Evolutionary conservation across 2,888 invertebrate species (phyloP), one percentile per base, ranked within the genome.

Genomic region (Philonicus albiceps): DNA sequence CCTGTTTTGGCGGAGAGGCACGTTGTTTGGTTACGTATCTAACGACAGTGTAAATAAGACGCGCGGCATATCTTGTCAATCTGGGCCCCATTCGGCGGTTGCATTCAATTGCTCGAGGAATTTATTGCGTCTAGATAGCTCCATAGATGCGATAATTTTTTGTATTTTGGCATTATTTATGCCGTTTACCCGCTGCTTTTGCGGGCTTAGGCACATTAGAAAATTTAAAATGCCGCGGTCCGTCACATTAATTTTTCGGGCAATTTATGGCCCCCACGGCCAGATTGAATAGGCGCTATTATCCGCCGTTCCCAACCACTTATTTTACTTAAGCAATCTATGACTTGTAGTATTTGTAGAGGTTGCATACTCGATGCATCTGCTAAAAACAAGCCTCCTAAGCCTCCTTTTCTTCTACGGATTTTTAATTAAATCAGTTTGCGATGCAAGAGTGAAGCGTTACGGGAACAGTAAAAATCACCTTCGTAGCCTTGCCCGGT

Each of bases 31-130:
- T 8, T 49, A 30, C 78, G 49, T 78, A 30, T 78, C 78, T 78
- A 78, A 78, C 49, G 49, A 49, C 49, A 78, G 49, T 16, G 78
- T 49, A 78, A 78, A 78, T 78, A 78, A 78, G 78, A 78, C 78
- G 49, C 53, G 49, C 78, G 7, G 78, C 78, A 16, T 78, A 53
- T 78, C 49, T 78, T 78, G 78, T 78, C 78, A 78, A 78, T 78
- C 78, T 78, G 78, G 78, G 31, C 78, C 22, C 78, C 78, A 49
- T 78, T 78, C 78, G 78, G 78, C 49, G 43, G 22, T 78, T 78
- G 43, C 78, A 78, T 78, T 78, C 78, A 78, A 78, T 78, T 78
- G 43, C 49, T 16, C 6, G 13, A 1, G 49, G 30, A 49, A 78
- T 78, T 78, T 78, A 78, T 78, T 78, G 30, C 30, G 30, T 49